Evolutionary conservation across 2,113 vertebrate species (phyloP).

Genomic region (Orthonyx spaldingii): DNA sequence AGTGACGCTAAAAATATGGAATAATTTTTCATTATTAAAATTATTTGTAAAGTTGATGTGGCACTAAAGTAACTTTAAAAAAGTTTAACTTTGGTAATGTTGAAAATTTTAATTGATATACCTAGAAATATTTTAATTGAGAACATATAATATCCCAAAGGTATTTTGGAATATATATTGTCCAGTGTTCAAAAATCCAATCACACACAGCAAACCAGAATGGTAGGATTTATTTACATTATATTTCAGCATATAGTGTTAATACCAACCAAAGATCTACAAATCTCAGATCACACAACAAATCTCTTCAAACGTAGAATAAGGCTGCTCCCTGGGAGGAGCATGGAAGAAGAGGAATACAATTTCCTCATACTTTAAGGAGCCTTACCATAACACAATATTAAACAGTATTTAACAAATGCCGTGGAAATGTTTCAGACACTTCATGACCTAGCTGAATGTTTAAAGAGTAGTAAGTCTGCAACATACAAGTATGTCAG

Average conservation of each 20-base stretch:
- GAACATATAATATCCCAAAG: background rate
- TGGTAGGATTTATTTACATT: background rate
- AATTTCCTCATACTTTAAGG: background rate
- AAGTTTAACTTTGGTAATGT: background rate
- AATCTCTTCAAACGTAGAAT: background rate
- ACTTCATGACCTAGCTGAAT: background rate
- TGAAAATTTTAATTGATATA: background rate
- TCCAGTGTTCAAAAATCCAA: background rate
- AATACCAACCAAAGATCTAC: background rate
- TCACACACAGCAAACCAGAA: background rate
- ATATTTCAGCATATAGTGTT: background rate
- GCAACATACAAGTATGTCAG: background rate
- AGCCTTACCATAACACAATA: background rate
- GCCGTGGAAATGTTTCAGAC: background rate
- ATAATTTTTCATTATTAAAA: background rate
- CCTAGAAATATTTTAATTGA: background rate
- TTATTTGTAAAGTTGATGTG: background rate
- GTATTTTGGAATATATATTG: background rate
- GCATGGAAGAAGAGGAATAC: background rate
- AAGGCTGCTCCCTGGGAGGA: background rate
- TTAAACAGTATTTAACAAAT: background rate
- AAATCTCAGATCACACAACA: background rate
- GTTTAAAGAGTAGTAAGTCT: background rate
- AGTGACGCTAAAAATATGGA: background rate
- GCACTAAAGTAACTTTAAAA: background rate